Conservation (phyloP, 2,888 invertebrate species). For the Drosophila demipolita region DNA sequence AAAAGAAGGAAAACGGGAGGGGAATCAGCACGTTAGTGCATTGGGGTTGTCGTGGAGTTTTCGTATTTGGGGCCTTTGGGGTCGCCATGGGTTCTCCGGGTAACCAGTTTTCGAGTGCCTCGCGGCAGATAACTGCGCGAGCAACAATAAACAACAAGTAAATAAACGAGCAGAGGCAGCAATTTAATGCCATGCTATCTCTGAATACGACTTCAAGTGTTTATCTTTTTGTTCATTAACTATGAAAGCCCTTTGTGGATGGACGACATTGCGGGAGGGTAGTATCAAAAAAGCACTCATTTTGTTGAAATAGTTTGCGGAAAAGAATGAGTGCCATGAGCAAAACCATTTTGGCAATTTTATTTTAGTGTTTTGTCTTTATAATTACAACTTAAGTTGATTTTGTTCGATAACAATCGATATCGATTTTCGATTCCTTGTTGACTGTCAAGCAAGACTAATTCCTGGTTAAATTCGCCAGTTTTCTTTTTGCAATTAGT, state of each 20-base stretch:
- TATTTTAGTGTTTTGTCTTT: neutral
- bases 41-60: neutral
- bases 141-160: slow-evolving; percentile 26
- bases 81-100: slow-evolving; percentile 26
- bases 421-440: neutral
- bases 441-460: neutral
- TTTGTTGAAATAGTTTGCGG: neutral
- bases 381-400: neutral
- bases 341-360: neutral
- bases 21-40: slow-evolving; percentile 14
- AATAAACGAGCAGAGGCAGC: slow-evolving; percentile 20
- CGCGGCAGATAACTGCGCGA: slow-evolving; percentile 19
- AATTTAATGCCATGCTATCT: slow-evolving; percentile 32
- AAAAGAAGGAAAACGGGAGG: neutral
- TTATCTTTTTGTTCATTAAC: neutral
- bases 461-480: neutral
- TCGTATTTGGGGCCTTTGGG: slow-evolving; percentile 22
- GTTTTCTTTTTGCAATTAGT: neutral
- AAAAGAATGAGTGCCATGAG: neutral
- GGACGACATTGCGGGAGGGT: neutral
- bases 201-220: neutral
- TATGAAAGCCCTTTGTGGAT: neutral
- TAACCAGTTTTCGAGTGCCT: slow-evolving; percentile 41
- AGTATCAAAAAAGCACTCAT: neutral
- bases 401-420: neutral